Percentiles rank a stretch among this genome's conserved stretches.
Evolutionary conservation across 1,140 invertebrate genomes (phyloP).

Genomic region (Scaptodrosophila lebanonensis): DNA sequence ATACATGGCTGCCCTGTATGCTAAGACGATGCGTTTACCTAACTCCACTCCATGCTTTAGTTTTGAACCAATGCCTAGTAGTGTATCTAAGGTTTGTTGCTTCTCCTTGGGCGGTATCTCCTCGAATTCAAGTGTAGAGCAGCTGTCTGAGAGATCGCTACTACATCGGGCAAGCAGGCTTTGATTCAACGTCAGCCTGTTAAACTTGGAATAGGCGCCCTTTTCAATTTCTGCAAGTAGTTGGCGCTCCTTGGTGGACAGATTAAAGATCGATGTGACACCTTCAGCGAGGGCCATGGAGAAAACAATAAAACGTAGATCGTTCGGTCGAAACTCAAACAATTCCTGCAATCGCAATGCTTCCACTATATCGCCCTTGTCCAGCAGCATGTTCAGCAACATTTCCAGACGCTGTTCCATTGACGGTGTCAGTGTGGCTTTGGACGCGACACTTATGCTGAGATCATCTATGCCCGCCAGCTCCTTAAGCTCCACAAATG

Average conservation of each 20-base stretch:
- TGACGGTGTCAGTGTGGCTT: constrained; percentile 28
- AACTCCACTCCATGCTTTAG: constrained; percentile 78
- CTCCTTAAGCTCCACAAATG: constrained; percentile 70
- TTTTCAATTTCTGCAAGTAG: constrained; percentile 63
- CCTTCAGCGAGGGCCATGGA: constrained; percentile 79
- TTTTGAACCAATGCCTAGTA: constrained; percentile 74
- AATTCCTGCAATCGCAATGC: constrained; percentile 78
- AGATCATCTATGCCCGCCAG: constrained; percentile 72
- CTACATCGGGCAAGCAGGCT: constrained; percentile 35
- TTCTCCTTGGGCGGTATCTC: constrained; percentile 73
- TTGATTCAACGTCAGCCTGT: constrained; percentile 61
- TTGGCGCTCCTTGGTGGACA: constrained; percentile 64
- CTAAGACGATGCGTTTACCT: constrained; percentile 79
- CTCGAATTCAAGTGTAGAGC: constrained; percentile 67
- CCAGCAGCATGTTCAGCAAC: constrained; percentile 68
- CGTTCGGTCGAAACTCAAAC: constrained; percentile 76
- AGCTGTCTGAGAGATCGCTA: constrained; percentile 62
- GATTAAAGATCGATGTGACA: constrained; percentile 60
- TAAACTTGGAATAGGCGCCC: constrained; percentile 68
- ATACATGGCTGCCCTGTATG: constrained; percentile 79
- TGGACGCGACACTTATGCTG: constrained; percentile 41
- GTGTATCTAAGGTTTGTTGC: constrained; percentile 61
- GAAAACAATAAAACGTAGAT: constrained; percentile 78
- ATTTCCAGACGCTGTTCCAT: constrained; percentile 52
- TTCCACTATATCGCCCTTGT: constrained; percentile 76